Evolutionary conservation across 2,113 vertebrate species (phyloP).

Genomic region (Phaethornis superciliosus): DNA sequence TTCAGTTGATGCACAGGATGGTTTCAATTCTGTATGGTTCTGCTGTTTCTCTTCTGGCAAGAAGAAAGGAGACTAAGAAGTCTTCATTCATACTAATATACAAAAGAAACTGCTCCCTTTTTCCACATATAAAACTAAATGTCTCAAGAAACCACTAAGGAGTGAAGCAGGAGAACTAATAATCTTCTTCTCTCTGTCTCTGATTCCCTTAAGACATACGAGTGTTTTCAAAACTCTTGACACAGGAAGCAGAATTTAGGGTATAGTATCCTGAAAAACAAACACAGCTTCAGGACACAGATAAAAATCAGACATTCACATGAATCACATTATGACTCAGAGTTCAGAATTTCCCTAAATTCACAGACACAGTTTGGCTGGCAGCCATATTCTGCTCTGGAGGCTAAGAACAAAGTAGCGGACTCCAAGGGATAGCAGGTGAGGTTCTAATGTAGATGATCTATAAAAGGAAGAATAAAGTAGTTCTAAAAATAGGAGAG

Average conservation of each 20-base stretch:
- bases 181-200: neutral
- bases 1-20: neutral
- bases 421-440: neutral
- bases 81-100: neutral
- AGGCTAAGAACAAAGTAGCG: neutral
- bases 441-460: neutral
- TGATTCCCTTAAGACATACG: neutral
- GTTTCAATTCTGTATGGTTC: neutral
- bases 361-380: neutral
- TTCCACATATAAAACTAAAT: neutral
- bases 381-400: neutral
- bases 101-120: neutral
- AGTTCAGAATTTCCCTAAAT: neutral
- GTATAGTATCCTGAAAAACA: neutral
- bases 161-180: neutral
- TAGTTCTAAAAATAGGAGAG: accelerated
- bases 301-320: neutral
- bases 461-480: neutral
- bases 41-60: neutral
- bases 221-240: neutral
- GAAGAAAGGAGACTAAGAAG: neutral
- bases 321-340: neutral
- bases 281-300: neutral
- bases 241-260: neutral
- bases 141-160: neutral